These are phyloP conservation scores for Lordiphosa stackelbergi DNA, from an alignment of 1,140 invertebrate species.

Conservation along the genomic window DNA sequence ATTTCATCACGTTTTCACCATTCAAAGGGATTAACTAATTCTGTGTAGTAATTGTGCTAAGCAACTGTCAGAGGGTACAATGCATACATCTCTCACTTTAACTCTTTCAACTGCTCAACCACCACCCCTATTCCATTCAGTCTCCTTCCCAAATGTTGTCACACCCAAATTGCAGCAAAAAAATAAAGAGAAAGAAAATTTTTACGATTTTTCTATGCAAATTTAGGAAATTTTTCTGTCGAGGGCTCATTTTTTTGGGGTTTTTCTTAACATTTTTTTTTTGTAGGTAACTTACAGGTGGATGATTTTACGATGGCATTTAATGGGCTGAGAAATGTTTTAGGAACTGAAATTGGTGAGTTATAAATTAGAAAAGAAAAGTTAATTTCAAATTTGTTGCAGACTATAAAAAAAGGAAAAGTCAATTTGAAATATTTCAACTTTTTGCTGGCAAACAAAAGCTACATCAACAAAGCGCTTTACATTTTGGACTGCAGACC, in stretches of 20 bases:
- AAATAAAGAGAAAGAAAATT: slow-evolving; percentile 37
- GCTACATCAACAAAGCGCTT: too few relatives aligned
- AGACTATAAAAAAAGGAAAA: slow-evolving; percentile 8
- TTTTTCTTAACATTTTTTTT: slow-evolving; percentile 14
- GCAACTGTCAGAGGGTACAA: slow-evolving; percentile 15
- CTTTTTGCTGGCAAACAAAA: too few relatives aligned
- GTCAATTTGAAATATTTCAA: neutral
- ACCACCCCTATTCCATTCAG: neutral
- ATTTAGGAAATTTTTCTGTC: slow-evolving; percentile 19
- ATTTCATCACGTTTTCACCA: slow-evolving; percentile 41
- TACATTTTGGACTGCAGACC: too few relatives aligned
- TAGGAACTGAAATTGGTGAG: slow-evolving; percentile 20
- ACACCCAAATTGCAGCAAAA: slow-evolving; percentile 49
- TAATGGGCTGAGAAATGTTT: slow-evolving; percentile 56
- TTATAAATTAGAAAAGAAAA: slow-evolving; percentile 41
- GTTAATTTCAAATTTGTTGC: slow-evolving; percentile 49
- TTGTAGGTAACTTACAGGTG: slow-evolving; percentile 38
- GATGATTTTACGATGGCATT: slow-evolving; percentile 55
- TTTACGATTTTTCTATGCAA: slow-evolving; percentile 70
- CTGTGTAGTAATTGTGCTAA: slow-evolving; percentile 29
- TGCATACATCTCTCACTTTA: slow-evolving; percentile 19
- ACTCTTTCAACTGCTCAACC: slow-evolving; percentile 11
- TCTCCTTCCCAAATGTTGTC: slow-evolving; percentile 33
- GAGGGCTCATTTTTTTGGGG: slow-evolving; percentile 9
- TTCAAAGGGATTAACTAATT: slow-evolving; percentile 48